phyloP scores from a whole-genome alignment of 92 coral and sea anemone species.

The Parazoanthus swiftii region DNA sequence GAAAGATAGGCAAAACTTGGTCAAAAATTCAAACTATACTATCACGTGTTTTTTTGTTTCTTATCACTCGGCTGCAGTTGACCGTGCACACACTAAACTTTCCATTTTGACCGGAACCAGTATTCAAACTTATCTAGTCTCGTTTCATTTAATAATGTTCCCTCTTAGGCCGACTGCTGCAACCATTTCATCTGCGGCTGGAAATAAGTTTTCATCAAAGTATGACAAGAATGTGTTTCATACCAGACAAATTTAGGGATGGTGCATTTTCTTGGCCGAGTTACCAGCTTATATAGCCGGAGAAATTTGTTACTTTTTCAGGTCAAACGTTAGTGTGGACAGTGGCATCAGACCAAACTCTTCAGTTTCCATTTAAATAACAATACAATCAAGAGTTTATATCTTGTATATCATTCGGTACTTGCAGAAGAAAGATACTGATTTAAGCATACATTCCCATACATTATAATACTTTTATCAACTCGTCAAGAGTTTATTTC shows the following conservation, averaged over 20 bases:
- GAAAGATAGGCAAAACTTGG: no score
- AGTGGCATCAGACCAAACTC: not conserved
- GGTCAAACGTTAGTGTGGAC: not conserved
- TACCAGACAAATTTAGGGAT: not conserved
- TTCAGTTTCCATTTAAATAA: not conserved
- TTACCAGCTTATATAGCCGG: no score
- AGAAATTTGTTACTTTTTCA: not conserved
- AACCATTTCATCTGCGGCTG: not conserved
- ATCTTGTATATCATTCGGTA: not conserved
- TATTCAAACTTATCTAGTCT: not conserved
- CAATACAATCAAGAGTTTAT: not conserved
- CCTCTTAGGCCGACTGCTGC: not conserved
- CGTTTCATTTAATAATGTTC: not conserved
- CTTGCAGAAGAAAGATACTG: not conserved
- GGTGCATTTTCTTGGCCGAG: not conserved
- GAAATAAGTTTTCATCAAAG: not conserved
- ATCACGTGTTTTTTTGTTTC: no score
- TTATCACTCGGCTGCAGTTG: no score
- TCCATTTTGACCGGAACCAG: not conserved
- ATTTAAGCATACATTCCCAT: not conserved
- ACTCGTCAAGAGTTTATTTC: not conserved
- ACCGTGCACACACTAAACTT: no score
- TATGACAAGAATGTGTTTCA: not conserved
- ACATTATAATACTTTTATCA: no score
- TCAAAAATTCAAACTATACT: no score